Evolutionary conservation across 2,888 invertebrate genomes (phyloP), one percentile per base, ranked within the genome.

Genomic region (Cerceris rybyensis): DNA sequence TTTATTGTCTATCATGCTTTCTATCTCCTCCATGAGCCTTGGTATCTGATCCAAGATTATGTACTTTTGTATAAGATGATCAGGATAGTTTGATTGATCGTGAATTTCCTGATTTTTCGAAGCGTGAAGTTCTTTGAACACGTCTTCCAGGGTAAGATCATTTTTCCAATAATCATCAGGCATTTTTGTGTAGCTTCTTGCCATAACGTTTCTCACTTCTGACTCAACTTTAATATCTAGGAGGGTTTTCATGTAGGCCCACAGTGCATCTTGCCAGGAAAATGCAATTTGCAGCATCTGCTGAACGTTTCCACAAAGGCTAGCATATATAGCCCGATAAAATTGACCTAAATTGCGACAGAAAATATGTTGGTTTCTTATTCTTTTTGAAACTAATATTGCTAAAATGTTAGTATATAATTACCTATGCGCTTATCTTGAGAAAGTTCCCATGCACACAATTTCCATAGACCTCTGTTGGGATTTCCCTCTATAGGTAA

Each of bases 211-310:
- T 49, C 96, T 93, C 42, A 97, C 93, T 92, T 96, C 96, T 70
- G 95, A 95, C 90, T 98, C 98, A 0, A 98, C 97, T 81, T 96
- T 94, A 13, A 96, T 95, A 90, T 98, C 98, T 75, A 98, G 96
- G 90, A 97, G 95, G 0, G 96, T 95, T 88, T 95, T 95, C 81
- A 97, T 93, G 91, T 97, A 96, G 0, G 97, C 97, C 98, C 98
- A 99, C 41, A 98, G 93, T 78, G 96, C 93, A 92, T 99, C 98
- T 88, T 97, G 96, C 98, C 98, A 99, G 41, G 95, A 95, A n/a
- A 94, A 93, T 78, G 97, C 96, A 11, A 96, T 95, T 0, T 96
- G 94, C 52, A 98, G 92, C n/a, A 98, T 91, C 7, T 96, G 95
- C 43, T 95, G 93, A 54, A 98, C 92, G 91, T 98, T 96, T 0